Evolutionary conservation across 2,888 invertebrate genomes (phyloP).

Genomic region (Noctua comes): DNA sequence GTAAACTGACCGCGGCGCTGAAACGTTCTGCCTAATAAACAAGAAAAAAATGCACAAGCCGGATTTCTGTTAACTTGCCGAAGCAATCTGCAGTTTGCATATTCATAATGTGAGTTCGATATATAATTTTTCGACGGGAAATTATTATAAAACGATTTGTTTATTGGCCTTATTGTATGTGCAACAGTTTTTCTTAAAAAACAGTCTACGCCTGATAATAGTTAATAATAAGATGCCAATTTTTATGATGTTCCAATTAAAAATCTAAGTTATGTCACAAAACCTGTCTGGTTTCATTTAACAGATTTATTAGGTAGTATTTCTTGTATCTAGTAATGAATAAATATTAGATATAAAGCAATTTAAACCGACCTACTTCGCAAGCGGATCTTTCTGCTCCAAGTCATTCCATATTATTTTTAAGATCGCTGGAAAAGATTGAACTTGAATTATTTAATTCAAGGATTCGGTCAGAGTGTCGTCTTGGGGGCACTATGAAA

Average conservation of each 20-base stretch:
- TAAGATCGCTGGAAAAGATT: neutral
- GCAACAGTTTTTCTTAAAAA: neutral
- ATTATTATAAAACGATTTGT: constrained; percentile 54
- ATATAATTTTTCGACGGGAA: constrained; percentile 51
- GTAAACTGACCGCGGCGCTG: constrained; percentile 71
- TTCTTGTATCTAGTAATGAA: constrained; percentile 24
- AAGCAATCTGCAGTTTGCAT: constrained; percentile 39
- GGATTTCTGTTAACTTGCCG: constrained; percentile 43
- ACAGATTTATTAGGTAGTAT: constrained; percentile 18
- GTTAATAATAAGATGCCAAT: constrained; percentile 12
- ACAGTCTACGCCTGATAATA: neutral
- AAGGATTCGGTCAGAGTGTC: too few species aligned
- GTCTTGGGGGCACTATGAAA: too few species aligned
- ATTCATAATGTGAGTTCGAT: constrained; percentile 15
- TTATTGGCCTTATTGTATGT: constrained; percentile 24
- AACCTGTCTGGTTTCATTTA: constrained; percentile 3
- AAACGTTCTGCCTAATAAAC: constrained; percentile 78
- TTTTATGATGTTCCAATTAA: neutral
- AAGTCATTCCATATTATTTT: neutral
- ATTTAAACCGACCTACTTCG: constrained; percentile 24
- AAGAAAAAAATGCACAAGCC: constrained; percentile 59
- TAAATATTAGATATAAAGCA: constrained; percentile 20
- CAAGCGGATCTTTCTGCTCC: constrained; percentile 19
- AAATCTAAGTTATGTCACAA: neutral
- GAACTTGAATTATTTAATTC: neutral